These are phyloP conservation scores for Calephelis nemesis DNA, from an alignment of 1,140 invertebrate genomes.

Conservation along the genomic window DNA sequence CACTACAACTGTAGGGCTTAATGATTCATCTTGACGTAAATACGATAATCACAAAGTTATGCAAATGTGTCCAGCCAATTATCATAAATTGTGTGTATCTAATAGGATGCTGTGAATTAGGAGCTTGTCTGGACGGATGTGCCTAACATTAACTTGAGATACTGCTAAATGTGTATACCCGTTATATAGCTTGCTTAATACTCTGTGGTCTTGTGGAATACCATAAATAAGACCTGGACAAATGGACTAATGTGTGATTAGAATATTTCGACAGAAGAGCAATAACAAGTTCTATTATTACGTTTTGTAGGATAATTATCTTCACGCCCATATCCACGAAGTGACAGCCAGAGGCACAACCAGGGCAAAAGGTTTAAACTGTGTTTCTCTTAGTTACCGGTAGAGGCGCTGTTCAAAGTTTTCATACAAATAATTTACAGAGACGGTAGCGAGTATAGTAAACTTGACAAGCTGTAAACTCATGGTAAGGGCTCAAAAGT, in stretches of 20 bases:
- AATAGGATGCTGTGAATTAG: conserved; percentile 36
- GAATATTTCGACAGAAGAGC: background rate
- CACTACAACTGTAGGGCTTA: conserved; percentile 20
- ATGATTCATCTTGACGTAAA: conserved; percentile 28
- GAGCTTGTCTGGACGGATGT: conserved; percentile 22
- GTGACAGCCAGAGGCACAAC: too few species aligned
- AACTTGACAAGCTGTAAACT: too few species aligned
- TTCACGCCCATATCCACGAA: too few species aligned
- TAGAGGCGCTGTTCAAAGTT: too few species aligned
- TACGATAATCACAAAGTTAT: conserved; percentile 38
- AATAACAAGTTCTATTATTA: too few species aligned
- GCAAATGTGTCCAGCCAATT: conserved; percentile 42
- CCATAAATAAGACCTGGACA: background rate
- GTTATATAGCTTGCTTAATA: conserved; percentile 12
- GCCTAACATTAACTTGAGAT: conserved; percentile 13
- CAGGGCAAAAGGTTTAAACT: too few species aligned
- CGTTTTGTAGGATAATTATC: too few species aligned
- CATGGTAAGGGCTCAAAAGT: too few species aligned
- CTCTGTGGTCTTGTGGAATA: conserved; percentile 6
- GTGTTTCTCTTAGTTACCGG: too few species aligned
- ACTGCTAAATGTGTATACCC: conserved; percentile 5
- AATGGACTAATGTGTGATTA: background rate
- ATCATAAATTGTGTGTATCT: conserved; percentile 46
- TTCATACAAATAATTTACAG: too few species aligned
- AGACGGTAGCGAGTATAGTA: too few species aligned